Base-by-base conservation (phyloP, 2,888 invertebrate genomes). In the Sarcophaga caerulescens region DNA sequence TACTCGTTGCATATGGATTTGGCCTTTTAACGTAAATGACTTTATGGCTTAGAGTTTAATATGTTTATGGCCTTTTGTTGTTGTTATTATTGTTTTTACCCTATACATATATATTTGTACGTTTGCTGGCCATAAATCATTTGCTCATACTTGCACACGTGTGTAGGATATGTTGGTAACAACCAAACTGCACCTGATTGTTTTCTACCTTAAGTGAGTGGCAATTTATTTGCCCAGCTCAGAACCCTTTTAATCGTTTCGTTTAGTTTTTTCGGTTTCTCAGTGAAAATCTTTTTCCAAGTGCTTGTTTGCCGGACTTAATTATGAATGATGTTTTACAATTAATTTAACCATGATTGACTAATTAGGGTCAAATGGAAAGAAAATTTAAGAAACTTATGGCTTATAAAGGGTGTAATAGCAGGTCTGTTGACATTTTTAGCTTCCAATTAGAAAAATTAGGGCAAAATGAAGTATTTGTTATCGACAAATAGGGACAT, bases 211-310 rank as follows among this genome's bases (percentile, higher is more conserved):
- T 35, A 35, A 57, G 11, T 14, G 52, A 52, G 66, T 19, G 19
- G 12, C 19, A 12, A 21, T 17, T 65, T 65, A 35, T 2, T 5
- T 35, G 17, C 21, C 0, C 35, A n/a, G 17, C 21, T 4, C 35
- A n/a, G 19, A 66, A 45, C 12, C 45, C 45, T 11, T 68, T 47
- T 35, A 35, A 35, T 35, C 8, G 35, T 69, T 68, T 23, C 60
- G 21, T 52, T 69, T 14, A 4, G 44, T 35, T 14, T 68, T 47
- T 47, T 69, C 8, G 12, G 4, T 25, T 52, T 3, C 14, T 25
- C 5, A 11, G 21, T 66, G 66, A 60, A 80, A 80, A 73, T 80
- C 71, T 66, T 80, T 62, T 78, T 77, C 59, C 71, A 79, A 66
- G 66, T 68, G 45, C 65, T 66, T 80, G 52, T 44, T 35, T 35